Base-by-base conservation (phyloP, 2,888 invertebrate genomes). In the Acronicta psi region DNA sequence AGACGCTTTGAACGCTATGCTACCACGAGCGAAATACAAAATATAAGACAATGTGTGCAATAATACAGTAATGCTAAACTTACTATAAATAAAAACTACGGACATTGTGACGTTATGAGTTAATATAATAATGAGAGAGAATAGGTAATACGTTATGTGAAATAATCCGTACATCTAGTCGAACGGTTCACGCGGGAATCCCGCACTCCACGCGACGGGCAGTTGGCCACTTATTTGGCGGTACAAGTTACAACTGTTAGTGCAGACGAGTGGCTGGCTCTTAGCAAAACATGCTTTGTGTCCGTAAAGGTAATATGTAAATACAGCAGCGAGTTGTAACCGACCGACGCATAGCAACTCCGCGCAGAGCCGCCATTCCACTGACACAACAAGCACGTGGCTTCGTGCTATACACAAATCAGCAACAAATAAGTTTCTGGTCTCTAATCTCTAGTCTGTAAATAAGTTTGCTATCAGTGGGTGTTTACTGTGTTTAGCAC, bases 291-390 rank as follows among this genome's bases (percentile, higher is more conserved):
- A 51, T 67, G 46, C 60, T 31, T 51, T 43, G 34, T 40, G 29
- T 25, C 65, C 16, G 37, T 36, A 52, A 44, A 58, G 65, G 71
- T 36, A 67, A 58, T 70, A 67, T 67, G 53, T 43, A 70, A 70
- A 70, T 70, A 43, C 29, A 2, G 29, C 16, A 11, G 43, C 40
- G 41, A 52, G 31, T 49, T 49, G 43, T 36, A 31, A 50, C 40
- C 10, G 23, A 16, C 8, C 45, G 14, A 20, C 16, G 10, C 14
- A 3, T 14, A 36, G 4, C 14, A n/a, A 18, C 3, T 13, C 8
- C 20, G 13, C 7, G 13, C 41, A 18, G n/a, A 25, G 29, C n/a
- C n/a, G n/a, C n/a, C n/a, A n/a, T 29, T 29, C 29, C 11, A 29
- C 11, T 29, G 29, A 29, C 11, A 29, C 25, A 9, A 25, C 25